Evolutionary conservation across 2,113 vertebrate genomes (phyloP).

Genomic region (Channa argus): DNA sequence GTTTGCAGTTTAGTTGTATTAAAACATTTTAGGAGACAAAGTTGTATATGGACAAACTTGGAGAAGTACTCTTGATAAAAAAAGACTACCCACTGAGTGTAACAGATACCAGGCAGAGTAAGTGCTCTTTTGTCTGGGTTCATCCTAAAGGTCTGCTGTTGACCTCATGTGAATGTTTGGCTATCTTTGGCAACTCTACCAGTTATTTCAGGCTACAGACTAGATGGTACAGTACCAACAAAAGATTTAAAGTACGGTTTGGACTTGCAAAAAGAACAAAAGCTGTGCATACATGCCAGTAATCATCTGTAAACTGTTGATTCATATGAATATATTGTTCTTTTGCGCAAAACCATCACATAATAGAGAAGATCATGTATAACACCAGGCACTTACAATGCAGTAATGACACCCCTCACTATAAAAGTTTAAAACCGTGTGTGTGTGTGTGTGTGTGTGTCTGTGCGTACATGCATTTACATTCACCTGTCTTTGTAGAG

Average conservation of each 20-base stretch:
- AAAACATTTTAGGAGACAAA: no score
- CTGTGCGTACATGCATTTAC: no score
- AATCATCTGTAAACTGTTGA: no score
- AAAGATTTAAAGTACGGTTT: not conserved
- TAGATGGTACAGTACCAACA: not conserved
- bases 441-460: conserved; percentile 9
- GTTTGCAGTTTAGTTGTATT: no score
- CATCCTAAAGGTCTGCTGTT: conserved; percentile 28
- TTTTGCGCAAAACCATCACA: no score
- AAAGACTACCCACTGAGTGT: not conserved
- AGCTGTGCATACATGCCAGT: not conserved
- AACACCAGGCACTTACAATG: no score
- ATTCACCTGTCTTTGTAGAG: conserved; percentile 84
- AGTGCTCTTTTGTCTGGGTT: conserved; percentile 4
- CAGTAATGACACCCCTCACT: no score
- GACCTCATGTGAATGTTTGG: conserved; percentile 12
- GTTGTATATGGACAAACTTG: not conserved
- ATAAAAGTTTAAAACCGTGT: not conserved
- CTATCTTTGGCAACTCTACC: not conserved
- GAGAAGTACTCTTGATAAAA: not conserved
- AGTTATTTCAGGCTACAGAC: conserved; percentile 17
- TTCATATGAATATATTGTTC: no score
- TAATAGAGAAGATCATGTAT: no score
- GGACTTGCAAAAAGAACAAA: no score
- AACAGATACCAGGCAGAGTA: not conserved